Base-by-base conservation (phyloP, 23 tunicate species). In the Trididemnum clinides region DNA sequence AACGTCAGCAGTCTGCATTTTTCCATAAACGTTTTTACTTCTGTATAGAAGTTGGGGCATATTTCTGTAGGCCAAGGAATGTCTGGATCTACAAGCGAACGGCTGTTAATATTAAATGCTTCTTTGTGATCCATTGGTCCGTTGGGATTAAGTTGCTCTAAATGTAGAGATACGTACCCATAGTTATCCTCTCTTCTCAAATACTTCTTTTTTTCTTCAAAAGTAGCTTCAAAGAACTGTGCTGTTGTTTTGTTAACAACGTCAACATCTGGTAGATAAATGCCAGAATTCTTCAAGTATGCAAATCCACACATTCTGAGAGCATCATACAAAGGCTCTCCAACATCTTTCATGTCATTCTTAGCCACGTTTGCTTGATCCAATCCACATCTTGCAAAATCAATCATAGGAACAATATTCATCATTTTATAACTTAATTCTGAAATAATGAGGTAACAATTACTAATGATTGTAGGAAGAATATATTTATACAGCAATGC, bases 251-350 rank as follows among this genome's bases (percentile, higher is more conserved):
- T 30, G 36, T 69, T 69, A 4, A 69, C 7, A 18, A 4, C 32
- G 2, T 28, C 38, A 69, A 69, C 36, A 27, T 10, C 12, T 4
- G 7, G 6, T 28, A 6, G 28, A 4, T 2, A 26, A 3, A 87
- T 80, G 18, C 90, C 90, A 26, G 79, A 32, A 50, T 87, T 87
- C 25, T 66, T 64, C 27, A 87, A 64, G 33, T 87, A 87, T 19
- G 44, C 90, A 49, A 87, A 87, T 1, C 90, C 90, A 0, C 57
- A 33, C 15, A 30, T 38, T 32, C 66, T 32, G 25, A 87, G 49
- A 38, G 85, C 90, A 28, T 78, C 64, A 36, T 27, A 38, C 12
- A 87, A 22, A 71, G 0, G 23, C 3, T 78, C 20, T 28, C 90
- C 90, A 25, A 66, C 49, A 10, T 25, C 39, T 20, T 59, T 34